Evolutionary conservation across 2,113 vertebrate species (phyloP), one percentile per base, ranked within the genome.

Genomic region (Coryphaenoides rupestris): DNA sequence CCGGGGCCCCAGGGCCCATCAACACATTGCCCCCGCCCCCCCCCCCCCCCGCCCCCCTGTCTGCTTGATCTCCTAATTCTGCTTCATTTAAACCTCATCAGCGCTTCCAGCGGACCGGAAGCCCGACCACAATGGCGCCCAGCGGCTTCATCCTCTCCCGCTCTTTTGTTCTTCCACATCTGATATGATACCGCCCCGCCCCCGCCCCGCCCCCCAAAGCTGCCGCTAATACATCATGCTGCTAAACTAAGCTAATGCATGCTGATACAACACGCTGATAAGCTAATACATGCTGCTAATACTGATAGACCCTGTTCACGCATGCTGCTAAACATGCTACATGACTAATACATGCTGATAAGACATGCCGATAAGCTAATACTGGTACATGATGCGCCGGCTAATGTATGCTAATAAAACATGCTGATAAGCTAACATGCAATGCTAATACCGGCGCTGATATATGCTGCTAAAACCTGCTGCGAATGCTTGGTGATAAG

Each of bases 61-160:
- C 91, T 80, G 85, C 89, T 92, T 95, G 92, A 95, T 94, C 93
- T 94, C 92, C 95, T 95, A 96, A 98, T 96, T 98, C 96, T 98
- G 95, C 95, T 98, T 99, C 95, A 99, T 97, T 99, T 98, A 98
- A 98, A 98, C 96, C 95, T 97, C 97, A 99, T 99, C 97, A 99
- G 96, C 94, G 98, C 88, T 96, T 96, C 92, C 95, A 98, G 91
- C 95, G 95, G 96, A 96, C 94, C 96, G 96, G 96, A 98, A 98
- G 94, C 91, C 72, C 82, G 91, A n/a, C 86, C 92, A 95, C 89
- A 91, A 91, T 91, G 84, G 79, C 79, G 88, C 82, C 33, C 88
- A 90, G 90, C 89, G 88, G 15, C 47, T 50, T 50, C 84, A 84
- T 76, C 70, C 40, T 58, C 45, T 60, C 68, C 73, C 60, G 5